A percentile compares a stretch with the other conserved stretches of the same genome.
Conservation (phyloP, 2,888 invertebrate species). For the Zaprionus lineosus region DNA sequence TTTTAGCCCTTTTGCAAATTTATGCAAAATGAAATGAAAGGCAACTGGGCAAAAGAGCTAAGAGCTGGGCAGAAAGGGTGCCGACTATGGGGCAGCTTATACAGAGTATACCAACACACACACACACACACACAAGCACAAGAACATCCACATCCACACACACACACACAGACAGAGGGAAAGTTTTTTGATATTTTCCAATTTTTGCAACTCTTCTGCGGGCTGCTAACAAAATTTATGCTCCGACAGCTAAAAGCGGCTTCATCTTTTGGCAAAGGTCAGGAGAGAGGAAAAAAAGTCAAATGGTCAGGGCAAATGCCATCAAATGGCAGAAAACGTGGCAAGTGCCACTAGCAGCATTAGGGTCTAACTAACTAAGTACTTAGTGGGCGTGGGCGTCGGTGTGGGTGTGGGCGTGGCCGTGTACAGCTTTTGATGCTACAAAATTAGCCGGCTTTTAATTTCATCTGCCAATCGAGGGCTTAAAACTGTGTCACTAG, state of each 20-base stretch:
- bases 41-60: slow-evolving; percentile 29
- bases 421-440: not conserved
- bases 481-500: slow-evolving; percentile 7
- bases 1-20: slow-evolving; percentile 42
- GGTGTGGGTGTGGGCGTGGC: no score
- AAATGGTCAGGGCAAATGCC: slow-evolving; percentile 5
- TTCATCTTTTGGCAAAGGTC: slow-evolving; percentile 37
- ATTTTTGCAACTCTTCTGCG: slow-evolving; percentile 27
- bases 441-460: slow-evolving; percentile 12
- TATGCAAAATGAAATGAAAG: slow-evolving; percentile 52
- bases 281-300: slow-evolving; percentile 6
- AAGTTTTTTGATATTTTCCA: slow-evolving; percentile 31
- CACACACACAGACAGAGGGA: slow-evolving; percentile 2
- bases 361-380: not conserved
- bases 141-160: no score
- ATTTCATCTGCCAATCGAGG: slow-evolving; percentile 17
- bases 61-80: no score
- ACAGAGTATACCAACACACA: not conserved
- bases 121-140: slow-evolving; percentile 2
- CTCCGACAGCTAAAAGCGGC: slow-evolving; percentile 49
- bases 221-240: slow-evolving; percentile 44
- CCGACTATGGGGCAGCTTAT: no score
- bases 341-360: not conserved
- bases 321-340: slow-evolving; percentile 1
- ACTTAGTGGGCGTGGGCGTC: slow-evolving; percentile 10